Base-by-base conservation (phyloP, 2,888 invertebrate species). In the Eupeodes luniger region DNA sequence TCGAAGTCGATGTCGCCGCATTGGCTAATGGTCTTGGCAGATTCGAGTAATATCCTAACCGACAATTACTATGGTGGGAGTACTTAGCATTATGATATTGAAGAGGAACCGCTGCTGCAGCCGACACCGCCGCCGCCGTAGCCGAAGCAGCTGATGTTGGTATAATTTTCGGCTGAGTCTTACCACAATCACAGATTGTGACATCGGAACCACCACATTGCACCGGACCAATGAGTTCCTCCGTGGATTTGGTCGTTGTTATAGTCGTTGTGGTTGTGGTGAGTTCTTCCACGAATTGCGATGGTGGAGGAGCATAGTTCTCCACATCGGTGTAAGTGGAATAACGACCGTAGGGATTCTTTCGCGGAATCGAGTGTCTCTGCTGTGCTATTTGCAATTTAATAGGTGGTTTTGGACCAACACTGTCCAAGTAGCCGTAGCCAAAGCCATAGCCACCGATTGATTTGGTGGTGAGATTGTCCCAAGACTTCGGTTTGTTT, bases 361-460 rank as follows among this genome's bases (percentile, higher is more conserved):
- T 92, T 0, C 93, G 91, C 44, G 93, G 94, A 90, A 94, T 93
- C 11, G 95, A 90, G 93, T 94, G 92, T 5, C 95, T 91, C 81
- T 93, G 92, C 93, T 95, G 93, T 14, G 93, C 91, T 44, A 93
- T 91, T 94, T 94, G 81, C 92, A 94, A 90, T 94, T 95, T 91
- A 5, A 92, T 91, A 9, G 92, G 91, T 9, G 93, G 93, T 80
- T 93, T 94, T 14, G 93, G 91, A 1, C 94, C 94, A 34, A 93
- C 94, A 0, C 96, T 96, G 91, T 97, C 97, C 77, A 97, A 93
- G 91, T 97, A 97, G 9, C 97, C 97, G 91, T 97, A 98, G 1
- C 97, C 97, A 91, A 97, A 97, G 4, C 97, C 97, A 90, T 98
- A 97, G 0, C 97, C 97, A 0, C 97, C 97, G 90, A 97, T 96